phyloP scores from a whole-genome alignment of 2,888 invertebrate species.

The Steinernema scapterisci region DNA sequence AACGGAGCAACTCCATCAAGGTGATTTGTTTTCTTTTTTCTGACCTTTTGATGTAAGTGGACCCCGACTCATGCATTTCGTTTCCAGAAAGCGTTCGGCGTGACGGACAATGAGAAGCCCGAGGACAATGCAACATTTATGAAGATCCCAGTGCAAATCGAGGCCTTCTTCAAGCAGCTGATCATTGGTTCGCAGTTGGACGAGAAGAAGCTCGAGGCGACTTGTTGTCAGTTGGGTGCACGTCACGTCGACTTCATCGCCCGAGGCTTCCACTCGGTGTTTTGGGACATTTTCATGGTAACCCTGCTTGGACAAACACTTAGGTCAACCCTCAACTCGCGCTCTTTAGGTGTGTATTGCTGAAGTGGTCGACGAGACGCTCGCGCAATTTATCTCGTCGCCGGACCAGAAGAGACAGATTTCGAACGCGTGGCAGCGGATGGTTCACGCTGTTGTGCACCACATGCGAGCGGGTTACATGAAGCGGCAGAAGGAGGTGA shows the following conservation, averaged over 20 bases:
- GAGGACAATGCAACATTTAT: slow-evolving; percentile 49
- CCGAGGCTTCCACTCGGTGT: slow-evolving; percentile 53
- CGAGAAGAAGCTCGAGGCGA: slow-evolving; percentile 43
- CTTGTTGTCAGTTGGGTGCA: slow-evolving; percentile 50
- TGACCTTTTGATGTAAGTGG: background rate
- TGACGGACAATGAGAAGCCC: slow-evolving; percentile 47
- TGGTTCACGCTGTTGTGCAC: slow-evolving; percentile 43
- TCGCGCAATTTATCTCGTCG: slow-evolving; percentile 43
- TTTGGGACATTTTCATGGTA: slow-evolving; percentile 50
- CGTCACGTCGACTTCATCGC: slow-evolving; percentile 55
- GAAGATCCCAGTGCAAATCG: slow-evolving; percentile 48
- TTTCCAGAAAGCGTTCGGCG: slow-evolving; percentile 49
- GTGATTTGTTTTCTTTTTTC: slow-evolving; percentile 16
- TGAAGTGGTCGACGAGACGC: slow-evolving; percentile 49
- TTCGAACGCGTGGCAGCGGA: slow-evolving; percentile 51
- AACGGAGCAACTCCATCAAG: slow-evolving; percentile 52
- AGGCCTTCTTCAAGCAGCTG: slow-evolving; percentile 52
- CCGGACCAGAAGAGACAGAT: slow-evolving; percentile 48
- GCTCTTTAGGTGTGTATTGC: slow-evolving; percentile 46
- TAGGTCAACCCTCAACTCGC: too few relatives aligned
- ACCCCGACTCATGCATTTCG: too few relatives aligned
- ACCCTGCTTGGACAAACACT: background rate
- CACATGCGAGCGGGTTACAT: slow-evolving; percentile 53
- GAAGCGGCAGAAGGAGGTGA: slow-evolving; percentile 43
- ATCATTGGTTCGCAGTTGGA: slow-evolving; percentile 45